Evolutionary conservation across 2,888 invertebrate genomes (phyloP).

Genomic region (Amblyjoppa fuscipennis): DNA sequence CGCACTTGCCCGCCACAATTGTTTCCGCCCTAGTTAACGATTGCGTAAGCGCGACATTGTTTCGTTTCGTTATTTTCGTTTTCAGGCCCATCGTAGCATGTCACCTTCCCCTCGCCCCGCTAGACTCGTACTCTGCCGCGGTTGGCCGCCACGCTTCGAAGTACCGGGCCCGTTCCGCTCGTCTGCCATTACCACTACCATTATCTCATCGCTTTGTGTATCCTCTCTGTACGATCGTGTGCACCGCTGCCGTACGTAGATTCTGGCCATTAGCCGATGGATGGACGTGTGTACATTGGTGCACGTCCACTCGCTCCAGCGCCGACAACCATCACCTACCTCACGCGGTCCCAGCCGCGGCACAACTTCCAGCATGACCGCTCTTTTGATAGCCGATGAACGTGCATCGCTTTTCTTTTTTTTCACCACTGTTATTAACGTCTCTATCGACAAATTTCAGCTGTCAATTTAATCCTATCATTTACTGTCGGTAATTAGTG

Average conservation of each 20-base stretch:
- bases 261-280: conserved; percentile 27
- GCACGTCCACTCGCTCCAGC: conserved; percentile 10
- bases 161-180: conserved; percentile 59
- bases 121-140: conserved; percentile 7
- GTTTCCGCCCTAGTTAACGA: conserved; percentile 84
- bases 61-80: conserved; percentile 84
- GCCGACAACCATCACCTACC: conserved; percentile 68
- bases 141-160: conserved; percentile 49
- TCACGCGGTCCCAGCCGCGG: conserved; percentile 46
- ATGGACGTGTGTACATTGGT: conserved; percentile 7
- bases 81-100: conserved; percentile 84
- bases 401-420: neutral
- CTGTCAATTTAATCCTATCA: neutral
- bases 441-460: neutral
- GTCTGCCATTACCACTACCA: conserved; percentile 55
- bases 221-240: conserved; percentile 3
- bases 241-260: neutral
- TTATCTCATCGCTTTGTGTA: conserved; percentile 51
- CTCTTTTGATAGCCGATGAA: conserved; percentile 1
- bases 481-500: neutral
- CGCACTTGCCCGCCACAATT: conserved; percentile 84
- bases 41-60: conserved; percentile 84
- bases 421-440: neutral
- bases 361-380: neutral
- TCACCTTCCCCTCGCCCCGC: conserved; percentile 74